Evolutionary conservation across 1,140 invertebrate species (phyloP).

Genomic region (Leptopilina clavipes): DNA sequence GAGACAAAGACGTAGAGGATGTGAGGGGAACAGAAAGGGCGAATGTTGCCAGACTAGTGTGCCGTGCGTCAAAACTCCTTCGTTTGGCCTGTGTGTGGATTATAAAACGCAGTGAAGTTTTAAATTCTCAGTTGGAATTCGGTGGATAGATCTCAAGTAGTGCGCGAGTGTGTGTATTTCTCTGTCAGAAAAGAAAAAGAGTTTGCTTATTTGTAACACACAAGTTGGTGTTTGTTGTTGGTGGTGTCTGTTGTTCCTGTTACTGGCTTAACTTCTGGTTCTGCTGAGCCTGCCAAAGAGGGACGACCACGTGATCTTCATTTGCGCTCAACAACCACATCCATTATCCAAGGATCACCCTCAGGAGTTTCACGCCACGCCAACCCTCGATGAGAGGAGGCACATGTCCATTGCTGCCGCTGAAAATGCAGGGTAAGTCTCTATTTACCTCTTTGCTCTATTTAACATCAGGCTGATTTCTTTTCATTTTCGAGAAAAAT

Average conservation of each 20-base stretch:
- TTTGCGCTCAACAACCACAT: constrained; percentile 48
- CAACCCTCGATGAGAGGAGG: constrained; percentile 74
- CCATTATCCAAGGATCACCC: constrained; percentile 69
- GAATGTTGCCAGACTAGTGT: constrained; percentile 32
- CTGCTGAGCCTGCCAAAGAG: neutral
- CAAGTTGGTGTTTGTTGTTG: constrained; percentile 1
- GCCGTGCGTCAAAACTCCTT: constrained; percentile 24
- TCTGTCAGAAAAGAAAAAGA: neutral
- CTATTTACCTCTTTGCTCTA: constrained; percentile 7
- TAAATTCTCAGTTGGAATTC: neutral
- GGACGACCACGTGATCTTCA: constrained; percentile 32
- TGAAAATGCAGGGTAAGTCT: constrained; percentile 79
- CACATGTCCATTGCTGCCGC: constrained; percentile 79
- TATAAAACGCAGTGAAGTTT: neutral
- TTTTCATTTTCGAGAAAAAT: too few species aligned
- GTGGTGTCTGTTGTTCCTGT: constrained; percentile 1
- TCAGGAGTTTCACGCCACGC: constrained; percentile 64
- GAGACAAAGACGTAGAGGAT: constrained; percentile 23
- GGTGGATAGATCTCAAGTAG: neutral
- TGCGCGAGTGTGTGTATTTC: constrained; percentile 26
- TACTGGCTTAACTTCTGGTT: constrained; percentile 14
- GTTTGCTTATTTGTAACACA: constrained; percentile 1
- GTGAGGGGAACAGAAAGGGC: constrained; percentile 23
- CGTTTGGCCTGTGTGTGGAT: neutral
- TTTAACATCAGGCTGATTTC: neutral